Conservation (phyloP, 2,888 invertebrate species). For the Pachymerium ferrugineum region DNA sequence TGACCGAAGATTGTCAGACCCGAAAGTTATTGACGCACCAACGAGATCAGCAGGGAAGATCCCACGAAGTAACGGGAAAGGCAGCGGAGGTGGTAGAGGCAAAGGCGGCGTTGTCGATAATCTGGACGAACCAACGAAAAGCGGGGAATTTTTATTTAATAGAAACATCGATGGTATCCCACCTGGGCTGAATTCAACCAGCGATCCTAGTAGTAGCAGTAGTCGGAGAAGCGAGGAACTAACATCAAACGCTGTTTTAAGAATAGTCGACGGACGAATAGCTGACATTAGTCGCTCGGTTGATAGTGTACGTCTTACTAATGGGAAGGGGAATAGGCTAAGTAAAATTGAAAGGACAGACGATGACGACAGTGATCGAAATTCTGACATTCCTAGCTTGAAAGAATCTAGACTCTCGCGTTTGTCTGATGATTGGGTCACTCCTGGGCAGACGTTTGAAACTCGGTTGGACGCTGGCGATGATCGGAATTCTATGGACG, state of each 20-base stretch:
- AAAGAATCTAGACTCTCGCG: background rate
- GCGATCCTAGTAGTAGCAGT: background rate
- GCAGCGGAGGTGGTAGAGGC: background rate
- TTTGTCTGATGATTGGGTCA: background rate
- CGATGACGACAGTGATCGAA: background rate
- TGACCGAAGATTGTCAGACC: background rate
- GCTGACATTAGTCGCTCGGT: background rate
- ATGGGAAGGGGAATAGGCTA: background rate
- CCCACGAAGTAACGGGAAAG: background rate
- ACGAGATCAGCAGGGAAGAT: background rate
- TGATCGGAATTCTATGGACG: background rate
- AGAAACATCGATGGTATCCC: background rate
- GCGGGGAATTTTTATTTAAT: background rate
- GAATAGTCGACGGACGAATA: background rate
- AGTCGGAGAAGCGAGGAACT: background rate
- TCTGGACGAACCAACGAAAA: background rate
- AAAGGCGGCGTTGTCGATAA: too few species aligned
- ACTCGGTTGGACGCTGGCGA: background rate
- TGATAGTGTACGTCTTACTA: background rate
- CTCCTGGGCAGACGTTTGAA: background rate
- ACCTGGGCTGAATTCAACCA: background rate
- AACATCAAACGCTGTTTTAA: background rate
- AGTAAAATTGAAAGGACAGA: background rate
- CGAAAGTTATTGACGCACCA: background rate
- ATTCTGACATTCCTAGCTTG: background rate